A percentile compares a stretch with the other conserved stretches of the same genome.
These are phyloP conservation scores for Papio anubis DNA, from an alignment of 2,113 vertebrate genomes.

Conservation along the genomic window DNA sequence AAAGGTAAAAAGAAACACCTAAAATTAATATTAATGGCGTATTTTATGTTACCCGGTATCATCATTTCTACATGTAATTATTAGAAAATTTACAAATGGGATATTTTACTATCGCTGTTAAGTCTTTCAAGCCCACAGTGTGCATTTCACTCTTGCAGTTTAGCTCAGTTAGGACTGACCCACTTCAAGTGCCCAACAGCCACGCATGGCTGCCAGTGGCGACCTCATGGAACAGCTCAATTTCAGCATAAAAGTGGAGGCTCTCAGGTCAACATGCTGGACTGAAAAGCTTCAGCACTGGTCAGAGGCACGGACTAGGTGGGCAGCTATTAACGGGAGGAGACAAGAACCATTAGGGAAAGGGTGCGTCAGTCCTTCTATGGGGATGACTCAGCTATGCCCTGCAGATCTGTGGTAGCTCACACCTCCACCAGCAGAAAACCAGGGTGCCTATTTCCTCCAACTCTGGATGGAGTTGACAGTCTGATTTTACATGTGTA, in stretches of 20 bases:
- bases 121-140: accelerated
- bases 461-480: accelerated
- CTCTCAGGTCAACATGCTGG: accelerated
- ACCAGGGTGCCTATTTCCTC: accelerated
- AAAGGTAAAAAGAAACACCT: background rate
- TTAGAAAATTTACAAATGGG: accelerated
- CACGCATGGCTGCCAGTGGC: accelerated
- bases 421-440: accelerated
- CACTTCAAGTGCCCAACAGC: accelerated
- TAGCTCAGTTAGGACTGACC: accelerated
- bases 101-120: accelerated
- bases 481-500: background rate
- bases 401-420: background rate
- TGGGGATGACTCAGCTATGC: no score
- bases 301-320: accelerated
- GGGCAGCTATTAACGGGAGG: accelerated
- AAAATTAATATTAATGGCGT: background rate
- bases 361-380: background rate
- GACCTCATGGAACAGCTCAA: accelerated
- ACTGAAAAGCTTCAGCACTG: accelerated
- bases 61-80: accelerated
- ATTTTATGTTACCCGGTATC: background rate
- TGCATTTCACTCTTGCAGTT: accelerated
- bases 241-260: accelerated
- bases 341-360: accelerated